Base-by-base conservation (phyloP, 2,888 invertebrate species). In the Drosophila peninsularis region DNA sequence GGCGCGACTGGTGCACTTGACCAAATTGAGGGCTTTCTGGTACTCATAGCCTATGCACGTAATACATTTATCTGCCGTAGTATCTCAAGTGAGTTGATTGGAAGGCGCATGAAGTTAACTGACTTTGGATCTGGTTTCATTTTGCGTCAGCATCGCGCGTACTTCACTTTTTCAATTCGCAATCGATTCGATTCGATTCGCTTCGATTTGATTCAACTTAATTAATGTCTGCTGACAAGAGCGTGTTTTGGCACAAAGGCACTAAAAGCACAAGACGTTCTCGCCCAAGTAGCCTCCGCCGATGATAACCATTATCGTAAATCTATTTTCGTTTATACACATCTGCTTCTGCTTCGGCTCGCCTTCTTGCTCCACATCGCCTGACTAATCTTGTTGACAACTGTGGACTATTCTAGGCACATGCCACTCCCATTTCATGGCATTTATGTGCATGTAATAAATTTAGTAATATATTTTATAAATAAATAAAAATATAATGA, bases 91-190 rank as follows among this genome's bases (percentile, higher is more conserved):
- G 77, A 56, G 34, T 44, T 42, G 47, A 67, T 61, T 58, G 50
- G 30, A 54, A 32, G 55, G 30, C 21, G 21, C 27, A 10, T 5
- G 13, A 30, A 49, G 17, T 41, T 53, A 68, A 64, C 62, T 55
- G 50, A 34, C 49, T 66, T 39, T 45, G n/a, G 54, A 60, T 54
- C 52, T 39, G 60, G 54, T 57, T 47, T 44, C 50, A 19, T 71
- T 75, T 78, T 77, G 71, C 77, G 77, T 77, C 77, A 77, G 75
- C 66, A 74, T 71, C 78, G 74, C 19, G 49, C 36, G 44, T 49
- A 78, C 64, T 73, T 55, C 62, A 69, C 19, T 21, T 42, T 57
- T 24, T 42, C 44, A 27, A 37, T 55, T 67, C 34, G n/a, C 45
- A 45, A 45, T 45, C 45, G 45, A 27, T 27, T 45, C 45, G n/a